A percentile compares a stretch with the other conserved stretches of the same genome.
These are phyloP conservation scores for Pseudocheirus occidentalis DNA, from an alignment of 2,797 vertebrate species.

Conservation along the genomic window DNA sequence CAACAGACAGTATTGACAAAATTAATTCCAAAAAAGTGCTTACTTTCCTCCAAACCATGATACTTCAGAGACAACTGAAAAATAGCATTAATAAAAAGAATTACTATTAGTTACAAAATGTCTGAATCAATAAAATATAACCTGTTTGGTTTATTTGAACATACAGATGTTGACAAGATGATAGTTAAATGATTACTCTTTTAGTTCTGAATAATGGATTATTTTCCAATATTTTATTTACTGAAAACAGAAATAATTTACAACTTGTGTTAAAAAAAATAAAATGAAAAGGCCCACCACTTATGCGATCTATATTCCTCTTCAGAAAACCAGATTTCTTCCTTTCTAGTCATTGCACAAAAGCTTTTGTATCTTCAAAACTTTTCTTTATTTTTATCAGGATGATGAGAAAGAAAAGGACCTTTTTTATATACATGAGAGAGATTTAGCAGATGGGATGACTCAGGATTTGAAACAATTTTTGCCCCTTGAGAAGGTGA, in stretches of 20 bases:
- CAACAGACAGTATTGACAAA: constrained; percentile 81
- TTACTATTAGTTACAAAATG: constrained; percentile 62
- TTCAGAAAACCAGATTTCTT: constrained; percentile 54
- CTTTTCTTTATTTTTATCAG: constrained; percentile 63
- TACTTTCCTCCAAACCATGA: constrained; percentile 79
- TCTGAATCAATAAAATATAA: constrained; percentile 66
- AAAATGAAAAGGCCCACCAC: neutral
- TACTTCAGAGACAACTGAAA: constrained; percentile 79
- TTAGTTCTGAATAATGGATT: constrained; percentile 63
- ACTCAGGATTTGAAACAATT: constrained; percentile 68
- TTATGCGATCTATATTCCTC: constrained; percentile 43
- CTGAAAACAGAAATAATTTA: constrained; percentile 55
- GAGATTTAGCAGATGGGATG: constrained; percentile 74
- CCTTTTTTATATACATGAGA: constrained; percentile 65
- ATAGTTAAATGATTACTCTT: constrained; percentile 46
- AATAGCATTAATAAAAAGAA: constrained; percentile 74
- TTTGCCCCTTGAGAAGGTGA: constrained; percentile 63
- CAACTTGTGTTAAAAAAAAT: neutral
- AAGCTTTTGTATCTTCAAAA: constrained; percentile 69
- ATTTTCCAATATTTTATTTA: constrained; percentile 67
- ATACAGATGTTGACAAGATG: constrained; percentile 47
- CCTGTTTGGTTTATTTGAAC: constrained; percentile 47
- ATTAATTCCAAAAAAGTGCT: constrained; percentile 80
- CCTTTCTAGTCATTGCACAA: constrained; percentile 51
- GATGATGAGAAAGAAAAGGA: constrained; percentile 61